Base-by-base conservation (phyloP, 2,888 invertebrate genomes). In the Lasiommata megera region DNA sequence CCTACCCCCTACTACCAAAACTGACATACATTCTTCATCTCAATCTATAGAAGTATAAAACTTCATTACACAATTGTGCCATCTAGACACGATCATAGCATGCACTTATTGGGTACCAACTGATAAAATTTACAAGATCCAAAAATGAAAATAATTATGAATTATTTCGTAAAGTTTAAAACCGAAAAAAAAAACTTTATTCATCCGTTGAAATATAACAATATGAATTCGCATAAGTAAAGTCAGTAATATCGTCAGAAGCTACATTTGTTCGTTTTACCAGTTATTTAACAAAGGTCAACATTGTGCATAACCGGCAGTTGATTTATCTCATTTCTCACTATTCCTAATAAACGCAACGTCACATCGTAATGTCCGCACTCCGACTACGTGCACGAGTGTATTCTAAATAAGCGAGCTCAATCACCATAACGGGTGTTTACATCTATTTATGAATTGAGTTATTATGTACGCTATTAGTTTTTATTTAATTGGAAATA, bases 301-400 rank as follows among this genome's bases (percentile, higher is more conserved):
- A 75, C 74, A 77, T 76, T 87, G 80, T 88, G 62, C 62, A 54
- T 65, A 67, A 79, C 82, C 86, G 85, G 82, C 71, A 82, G 80
- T 79, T 59, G 67, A 68, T 79, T 86, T 88, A 88, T 87, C 84
- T 79, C 67, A 71, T 69, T 73, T 86, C 84, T 79, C 67, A 72
- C 69, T 73, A 74, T 74, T 84, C 83, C 82, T 82, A 79, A 80
- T 79, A 76, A 87, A 84, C 77, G 76, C 77, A 77, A 69, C 68
- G 68, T 69, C 68, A 73, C 76, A 81, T 74, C 79, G 79, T 80
- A 77, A 69, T 73, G 65, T 64, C 67, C 63, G 72, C 61, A 72
- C 54, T 37, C 28, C 31, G n/a, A 53, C 47, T 54, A 63, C 59
- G 46, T 59, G 51, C 54, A 50, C 40, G 40, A 62, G 55, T 58